Base-by-base conservation (phyloP, 2,888 invertebrate species). In the Drosophila parthenogenetica region DNA sequence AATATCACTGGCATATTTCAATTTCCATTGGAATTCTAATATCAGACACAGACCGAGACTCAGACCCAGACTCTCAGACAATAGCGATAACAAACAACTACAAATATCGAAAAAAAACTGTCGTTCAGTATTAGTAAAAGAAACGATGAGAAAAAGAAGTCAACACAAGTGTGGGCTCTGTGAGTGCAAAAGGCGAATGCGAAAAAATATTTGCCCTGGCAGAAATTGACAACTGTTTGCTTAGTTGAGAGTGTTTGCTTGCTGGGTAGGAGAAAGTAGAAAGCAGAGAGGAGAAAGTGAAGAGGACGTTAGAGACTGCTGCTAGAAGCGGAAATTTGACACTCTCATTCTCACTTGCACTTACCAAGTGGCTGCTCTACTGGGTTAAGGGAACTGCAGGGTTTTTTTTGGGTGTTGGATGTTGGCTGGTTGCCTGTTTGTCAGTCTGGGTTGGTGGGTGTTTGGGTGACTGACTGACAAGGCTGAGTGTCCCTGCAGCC, bases 221-320 rank as follows among this genome's bases (percentile, higher is more conserved):
- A 86, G 88, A 84, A 88, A 88, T 86, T 84, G 83, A 88, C 83
- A 84, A 84, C 89, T 84, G 83, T 84, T 88, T 84, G 83, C 84
- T 80, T 83, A 84, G 83, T 80, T 75, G 83, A 83, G 88, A 83
- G 83, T 82, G 82, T 82, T 82, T 82, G 86, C 82, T 40, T 48
- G 55, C 35, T 4, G 13, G 11, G 13, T 13, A 2, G 13, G 13
- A 35, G 35, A 35, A 35, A 35, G 35, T 2, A 35, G 11, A 35
- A 35, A 13, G 13, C 35, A 35, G 2, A 0, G 14, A 4, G 25
- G 22, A 5, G 3, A 17, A 5, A 14, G 40, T 2, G 40, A 13
- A 16, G 11, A 32, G 40, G 17, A 13, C 14, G 48, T 22, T 8
- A 8, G 11, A 5, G 37, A 57, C 61, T 63, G 60, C 69, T 65